These are phyloP conservation scores for Sprattus sprattus DNA, from an alignment of 2,113 vertebrate species.

Conservation along the genomic window DNA sequence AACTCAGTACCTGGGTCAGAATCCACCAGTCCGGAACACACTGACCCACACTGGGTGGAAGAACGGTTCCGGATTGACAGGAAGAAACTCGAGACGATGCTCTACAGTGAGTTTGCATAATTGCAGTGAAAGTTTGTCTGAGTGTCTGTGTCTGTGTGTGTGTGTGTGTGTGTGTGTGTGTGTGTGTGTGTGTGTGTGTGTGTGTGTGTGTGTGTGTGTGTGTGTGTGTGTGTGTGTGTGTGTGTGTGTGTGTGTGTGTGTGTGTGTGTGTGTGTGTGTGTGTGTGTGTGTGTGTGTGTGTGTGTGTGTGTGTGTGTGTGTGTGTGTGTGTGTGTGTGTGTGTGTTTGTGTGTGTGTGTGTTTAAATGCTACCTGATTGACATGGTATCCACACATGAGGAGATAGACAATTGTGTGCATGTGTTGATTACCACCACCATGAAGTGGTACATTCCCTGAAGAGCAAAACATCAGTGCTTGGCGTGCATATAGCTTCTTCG, in stretches of 20 bases:
- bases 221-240: not conserved
- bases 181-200: not conserved
- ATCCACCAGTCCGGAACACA: constrained; percentile 36
- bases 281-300: not conserved
- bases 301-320: too few relatives aligned
- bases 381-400: not conserved
- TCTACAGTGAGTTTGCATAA: constrained; percentile 67
- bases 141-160: not conserved
- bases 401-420: not conserved
- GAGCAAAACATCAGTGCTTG: not conserved
- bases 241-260: not conserved
- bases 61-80: constrained; percentile 79
- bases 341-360: not conserved
- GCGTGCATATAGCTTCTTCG: not conserved
- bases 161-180: not conserved
- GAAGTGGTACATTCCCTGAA: not conserved
- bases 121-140: not conserved
- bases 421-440: not conserved
- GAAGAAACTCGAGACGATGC: constrained; percentile 78
- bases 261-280: not conserved
- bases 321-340: not conserved
- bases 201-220: not conserved
- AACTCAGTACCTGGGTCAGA: constrained; percentile 36
- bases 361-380: not conserved
- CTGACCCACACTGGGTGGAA: constrained; percentile 72